Evolutionary conservation across 2,113 vertebrate species (phyloP).

Genomic region (Parus major): DNA sequence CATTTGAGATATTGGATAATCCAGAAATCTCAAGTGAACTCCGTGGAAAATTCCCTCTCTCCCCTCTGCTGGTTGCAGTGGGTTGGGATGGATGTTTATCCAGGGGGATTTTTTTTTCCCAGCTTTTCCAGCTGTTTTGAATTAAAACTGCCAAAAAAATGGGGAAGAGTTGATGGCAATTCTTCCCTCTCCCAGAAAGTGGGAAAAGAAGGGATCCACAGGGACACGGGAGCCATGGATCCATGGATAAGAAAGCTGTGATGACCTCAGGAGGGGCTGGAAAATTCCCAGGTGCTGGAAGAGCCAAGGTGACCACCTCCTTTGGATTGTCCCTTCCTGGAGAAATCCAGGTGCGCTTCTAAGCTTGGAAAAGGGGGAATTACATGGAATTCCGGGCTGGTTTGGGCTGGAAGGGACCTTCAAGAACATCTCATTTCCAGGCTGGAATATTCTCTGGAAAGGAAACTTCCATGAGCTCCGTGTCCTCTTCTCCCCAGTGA

Average conservation of each 20-base stretch:
- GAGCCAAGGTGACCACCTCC: not conserved
- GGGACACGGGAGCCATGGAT: not conserved
- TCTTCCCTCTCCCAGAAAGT: not conserved
- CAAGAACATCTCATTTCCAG: fast-evolving
- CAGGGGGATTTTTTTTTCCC: not conserved
- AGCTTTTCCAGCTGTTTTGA: not conserved
- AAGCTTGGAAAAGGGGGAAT: not conserved
- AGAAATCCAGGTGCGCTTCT: not conserved
- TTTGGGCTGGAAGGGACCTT: not conserved
- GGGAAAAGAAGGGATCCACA: not conserved
- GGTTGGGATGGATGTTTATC: not conserved
- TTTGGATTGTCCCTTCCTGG: fast-evolving
- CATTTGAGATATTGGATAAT: not conserved
- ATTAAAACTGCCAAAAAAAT: not conserved
- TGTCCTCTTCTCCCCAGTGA: not conserved
- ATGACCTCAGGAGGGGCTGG: not conserved
- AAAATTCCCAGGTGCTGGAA: not conserved
- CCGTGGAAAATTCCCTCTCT: not conserved
- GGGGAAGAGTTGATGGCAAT: not conserved
- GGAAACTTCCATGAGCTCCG: fast-evolving
- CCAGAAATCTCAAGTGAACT: not conserved
- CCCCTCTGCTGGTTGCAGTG: not conserved
- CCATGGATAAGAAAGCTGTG: not conserved
- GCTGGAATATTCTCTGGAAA: not conserved
- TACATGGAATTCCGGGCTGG: fast-evolving